Percentiles rank a stretch among this genome's conserved stretches.
Conservation (phyloP, 2,797 vertebrate genomes). For the Buceros bicornis region DNA sequence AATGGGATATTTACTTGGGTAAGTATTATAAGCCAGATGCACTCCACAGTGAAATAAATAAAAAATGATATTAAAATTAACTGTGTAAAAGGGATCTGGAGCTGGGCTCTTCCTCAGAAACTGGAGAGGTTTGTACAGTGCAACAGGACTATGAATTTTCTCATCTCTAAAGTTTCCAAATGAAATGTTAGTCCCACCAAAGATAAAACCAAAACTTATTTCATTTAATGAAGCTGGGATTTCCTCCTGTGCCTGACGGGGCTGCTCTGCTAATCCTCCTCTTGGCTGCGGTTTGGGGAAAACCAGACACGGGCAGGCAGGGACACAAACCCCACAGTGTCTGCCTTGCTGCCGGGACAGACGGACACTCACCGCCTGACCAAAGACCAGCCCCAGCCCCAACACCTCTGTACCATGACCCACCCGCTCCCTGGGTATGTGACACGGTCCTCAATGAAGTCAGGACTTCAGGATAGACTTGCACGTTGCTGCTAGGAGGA, state of each 20-base stretch:
- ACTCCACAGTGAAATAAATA: slow-evolving; percentile 31
- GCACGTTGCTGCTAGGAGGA: neutral
- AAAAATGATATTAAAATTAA: slow-evolving; percentile 34
- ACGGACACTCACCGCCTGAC: neutral
- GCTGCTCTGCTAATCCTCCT: neutral
- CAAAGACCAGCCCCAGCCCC: neutral
- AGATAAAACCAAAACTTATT: neutral
- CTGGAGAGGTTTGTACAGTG: neutral
- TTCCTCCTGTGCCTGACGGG: neutral
- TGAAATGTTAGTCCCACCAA: neutral
- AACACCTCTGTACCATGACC: neutral
- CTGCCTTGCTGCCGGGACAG: neutral
- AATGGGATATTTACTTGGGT: neutral
- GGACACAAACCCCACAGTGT: fast-evolving
- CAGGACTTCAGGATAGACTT: neutral
- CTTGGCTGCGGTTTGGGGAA: neutral
- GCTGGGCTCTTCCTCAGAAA: neutral
- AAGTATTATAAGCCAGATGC: neutral
- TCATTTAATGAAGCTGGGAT: neutral
- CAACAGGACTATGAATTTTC: neutral
- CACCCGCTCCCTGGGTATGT: fast-evolving
- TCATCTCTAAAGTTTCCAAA: neutral
- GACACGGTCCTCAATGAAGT: neutral
- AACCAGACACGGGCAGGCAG: neutral
- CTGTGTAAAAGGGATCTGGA: neutral